phyloP scores from a whole-genome alignment of 2,113 vertebrate species.

The Osmerus eperlanus region DNA sequence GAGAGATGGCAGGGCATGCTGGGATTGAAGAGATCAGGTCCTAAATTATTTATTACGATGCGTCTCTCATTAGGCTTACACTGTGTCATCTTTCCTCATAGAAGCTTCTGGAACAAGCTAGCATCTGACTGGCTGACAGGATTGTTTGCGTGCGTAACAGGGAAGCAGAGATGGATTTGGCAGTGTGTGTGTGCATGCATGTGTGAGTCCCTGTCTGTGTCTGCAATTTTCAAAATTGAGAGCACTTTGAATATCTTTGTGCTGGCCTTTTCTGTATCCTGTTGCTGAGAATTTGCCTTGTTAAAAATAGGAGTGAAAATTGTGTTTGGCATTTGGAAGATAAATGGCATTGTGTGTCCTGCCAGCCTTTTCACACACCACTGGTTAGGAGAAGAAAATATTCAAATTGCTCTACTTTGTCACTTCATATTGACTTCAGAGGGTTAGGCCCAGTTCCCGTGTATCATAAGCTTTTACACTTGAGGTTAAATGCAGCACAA shows the following conservation, averaged over 20 bases:
- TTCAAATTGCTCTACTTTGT: background rate
- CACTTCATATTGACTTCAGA: background rate
- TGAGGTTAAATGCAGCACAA: background rate
- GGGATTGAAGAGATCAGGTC: too few species aligned
- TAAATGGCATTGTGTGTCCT: conserved; percentile 1
- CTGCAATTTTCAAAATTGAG: background rate
- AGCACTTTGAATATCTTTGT: background rate
- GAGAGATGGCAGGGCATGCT: too few species aligned
- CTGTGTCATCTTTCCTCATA: too few species aligned
- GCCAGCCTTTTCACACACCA: background rate
- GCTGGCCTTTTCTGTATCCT: background rate
- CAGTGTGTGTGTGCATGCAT: background rate
- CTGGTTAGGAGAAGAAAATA: background rate
- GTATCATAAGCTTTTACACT: too few species aligned
- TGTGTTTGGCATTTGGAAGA: background rate
- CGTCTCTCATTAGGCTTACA: too few species aligned
- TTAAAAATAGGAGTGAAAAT: background rate
- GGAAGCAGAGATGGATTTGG: background rate
- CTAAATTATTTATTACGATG: too few species aligned
- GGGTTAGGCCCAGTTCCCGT: background rate
- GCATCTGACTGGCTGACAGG: background rate
- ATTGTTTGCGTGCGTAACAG: background rate
- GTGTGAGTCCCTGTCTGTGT: background rate
- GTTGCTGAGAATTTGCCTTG: background rate
- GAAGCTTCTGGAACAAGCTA: too few species aligned